Evolutionary conservation across 53 echinoderm and acorn worm genomes (phyloP).

Genomic region (Paelopatides confundens): DNA sequence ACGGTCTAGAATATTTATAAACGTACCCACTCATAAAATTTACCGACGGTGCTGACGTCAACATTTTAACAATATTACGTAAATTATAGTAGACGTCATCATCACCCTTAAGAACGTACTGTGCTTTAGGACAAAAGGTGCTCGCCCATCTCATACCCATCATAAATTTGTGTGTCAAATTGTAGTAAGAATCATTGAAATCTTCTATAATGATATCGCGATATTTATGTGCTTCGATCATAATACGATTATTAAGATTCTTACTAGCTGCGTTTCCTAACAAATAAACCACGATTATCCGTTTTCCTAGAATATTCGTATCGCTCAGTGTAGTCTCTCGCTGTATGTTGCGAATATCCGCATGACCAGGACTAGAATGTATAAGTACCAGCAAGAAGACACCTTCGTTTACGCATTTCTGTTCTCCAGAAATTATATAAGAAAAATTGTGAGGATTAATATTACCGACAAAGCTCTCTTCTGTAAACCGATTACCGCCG

Average conservation of each 20-base stretch:
- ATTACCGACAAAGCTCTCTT: background rate
- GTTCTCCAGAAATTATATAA: background rate
- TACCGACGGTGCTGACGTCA: slow-evolving; percentile 12
- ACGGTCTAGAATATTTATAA: slow-evolving; percentile 25
- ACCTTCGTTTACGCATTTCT: background rate
- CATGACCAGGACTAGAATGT: slow-evolving; percentile 7
- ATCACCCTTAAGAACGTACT: slow-evolving; percentile 56
- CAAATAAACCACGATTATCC: background rate
- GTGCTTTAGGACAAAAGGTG: slow-evolving; percentile 30
- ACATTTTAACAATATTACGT: slow-evolving; percentile 13
- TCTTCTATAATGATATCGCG: slow-evolving; percentile 61
- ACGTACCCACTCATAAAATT: slow-evolving; percentile 51
- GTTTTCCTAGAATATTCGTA: background rate
- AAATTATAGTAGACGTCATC: slow-evolving; percentile 57
- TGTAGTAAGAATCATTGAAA: slow-evolving; percentile 54
- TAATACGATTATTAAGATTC: background rate
- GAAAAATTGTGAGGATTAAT: slow-evolving; percentile 24
- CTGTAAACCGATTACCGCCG: background rate
- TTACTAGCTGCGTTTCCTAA: background rate
- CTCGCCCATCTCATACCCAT: slow-evolving; percentile 67
- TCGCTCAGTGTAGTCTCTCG: background rate
- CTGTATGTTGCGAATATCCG: background rate
- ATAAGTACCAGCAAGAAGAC: slow-evolving; percentile 26
- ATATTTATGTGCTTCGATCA: background rate
- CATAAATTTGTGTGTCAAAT: slow-evolving; percentile 56